Percentiles rank a stretch among this genome's conserved stretches.
phyloP scores from a whole-genome alignment of 2,797 vertebrate species.

The Catharus ustulatus region DNA sequence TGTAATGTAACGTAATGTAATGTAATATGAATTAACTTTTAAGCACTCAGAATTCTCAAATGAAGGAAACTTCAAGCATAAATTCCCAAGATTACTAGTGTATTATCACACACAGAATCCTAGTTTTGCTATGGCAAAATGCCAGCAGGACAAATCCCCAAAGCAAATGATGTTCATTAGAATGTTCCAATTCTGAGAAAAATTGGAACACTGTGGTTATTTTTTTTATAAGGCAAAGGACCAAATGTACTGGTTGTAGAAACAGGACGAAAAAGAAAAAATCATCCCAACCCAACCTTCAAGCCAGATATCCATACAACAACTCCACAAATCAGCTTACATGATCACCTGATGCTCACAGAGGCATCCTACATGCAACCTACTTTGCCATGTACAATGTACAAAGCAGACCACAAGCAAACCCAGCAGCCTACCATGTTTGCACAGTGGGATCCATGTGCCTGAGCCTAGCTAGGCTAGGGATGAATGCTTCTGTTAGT shows the following conservation, averaged over 20 bases:
- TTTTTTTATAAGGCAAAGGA: background rate
- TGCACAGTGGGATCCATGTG: rapidly evolving
- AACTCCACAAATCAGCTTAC: background rate
- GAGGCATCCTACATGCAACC: background rate
- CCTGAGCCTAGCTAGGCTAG: background rate
- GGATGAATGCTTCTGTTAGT: background rate
- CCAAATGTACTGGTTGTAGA: background rate
- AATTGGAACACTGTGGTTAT: background rate
- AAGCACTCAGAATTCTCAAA: constrained; percentile 23
- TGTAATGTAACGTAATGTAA: background rate
- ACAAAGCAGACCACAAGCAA: background rate
- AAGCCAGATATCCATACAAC: background rate
- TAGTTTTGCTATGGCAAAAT: constrained; percentile 10
- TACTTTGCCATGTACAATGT: background rate
- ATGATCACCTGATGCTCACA: background rate
- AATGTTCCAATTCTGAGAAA: constrained; percentile 28
- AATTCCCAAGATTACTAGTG: constrained; percentile 8
- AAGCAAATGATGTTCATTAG: constrained; percentile 9
- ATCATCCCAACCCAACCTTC: too few relatives aligned
- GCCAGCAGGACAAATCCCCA: constrained; percentile 20
- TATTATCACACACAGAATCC: background rate
- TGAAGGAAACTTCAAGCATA: background rate
- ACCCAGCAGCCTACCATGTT: background rate
- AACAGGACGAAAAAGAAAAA: background rate
- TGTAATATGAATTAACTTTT: constrained; percentile 13